Evolutionary conservation across 1,140 invertebrate species (phyloP).

Genomic region (Musca vetustissima): DNA sequence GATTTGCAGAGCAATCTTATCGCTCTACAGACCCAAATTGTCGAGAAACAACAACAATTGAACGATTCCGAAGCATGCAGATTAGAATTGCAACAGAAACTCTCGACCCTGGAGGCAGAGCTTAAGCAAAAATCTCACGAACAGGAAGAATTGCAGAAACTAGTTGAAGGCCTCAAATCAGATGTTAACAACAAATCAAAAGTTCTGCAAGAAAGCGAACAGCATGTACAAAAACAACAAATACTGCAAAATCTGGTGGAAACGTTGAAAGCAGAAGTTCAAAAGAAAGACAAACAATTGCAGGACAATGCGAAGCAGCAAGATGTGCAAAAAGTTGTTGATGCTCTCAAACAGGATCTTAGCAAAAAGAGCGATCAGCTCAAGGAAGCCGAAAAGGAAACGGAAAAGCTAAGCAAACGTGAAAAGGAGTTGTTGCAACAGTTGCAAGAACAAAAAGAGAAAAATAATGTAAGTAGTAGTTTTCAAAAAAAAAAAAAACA

Average conservation of each 20-base stretch:
- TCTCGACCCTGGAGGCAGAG: conserved; percentile 30
- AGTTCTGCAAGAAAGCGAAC: conserved; percentile 40
- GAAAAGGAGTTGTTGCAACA: conserved; percentile 57
- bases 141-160: conserved; percentile 26
- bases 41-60: conserved; percentile 23
- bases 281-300: conserved; percentile 30
- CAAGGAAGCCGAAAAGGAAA: conserved; percentile 36
- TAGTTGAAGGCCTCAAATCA: conserved; percentile 25
- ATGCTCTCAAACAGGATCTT: conserved; percentile 24
- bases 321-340: conserved; percentile 28
- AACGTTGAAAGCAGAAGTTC: not conserved
- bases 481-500: not conserved
- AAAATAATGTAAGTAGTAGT: conserved; percentile 72
- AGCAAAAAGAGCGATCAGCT: conserved; percentile 42
- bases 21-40: conserved; percentile 35
- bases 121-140: conserved; percentile 5
- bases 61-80: not conserved
- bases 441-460: conserved; percentile 68
- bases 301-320: conserved; percentile 16
- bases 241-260: conserved; percentile 2
- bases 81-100: conserved; percentile 31
- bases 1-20: conserved; percentile 35
- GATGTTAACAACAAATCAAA: conserved; percentile 35
- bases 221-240: conserved; percentile 35
- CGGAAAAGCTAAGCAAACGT: conserved; percentile 37